Percentiles rank a stretch among this genome's conserved stretches.
Conservation (phyloP, 2,888 invertebrate genomes). For the Campoplex nolae region DNA sequence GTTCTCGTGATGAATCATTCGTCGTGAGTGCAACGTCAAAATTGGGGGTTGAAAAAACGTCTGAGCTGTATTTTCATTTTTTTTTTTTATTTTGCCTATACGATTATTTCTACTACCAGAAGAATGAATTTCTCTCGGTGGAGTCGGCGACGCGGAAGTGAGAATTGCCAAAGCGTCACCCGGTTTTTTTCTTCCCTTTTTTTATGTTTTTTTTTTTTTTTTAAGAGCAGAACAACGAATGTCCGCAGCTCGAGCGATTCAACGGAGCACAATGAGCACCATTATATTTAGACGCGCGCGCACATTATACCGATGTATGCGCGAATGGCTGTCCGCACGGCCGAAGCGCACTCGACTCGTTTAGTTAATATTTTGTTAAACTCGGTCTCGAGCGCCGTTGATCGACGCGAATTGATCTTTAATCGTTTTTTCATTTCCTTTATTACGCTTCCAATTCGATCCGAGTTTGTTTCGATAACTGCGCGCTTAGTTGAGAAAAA, state of each 20-base stretch:
- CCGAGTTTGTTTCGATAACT: not conserved
- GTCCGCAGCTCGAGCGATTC: slow-evolving; percentile 60
- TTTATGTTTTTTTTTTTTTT: slow-evolving; percentile 20
- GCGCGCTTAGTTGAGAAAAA: not conserved
- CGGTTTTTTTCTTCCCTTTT: slow-evolving; percentile 26
- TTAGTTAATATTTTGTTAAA: slow-evolving; percentile 49
- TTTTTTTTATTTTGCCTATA: slow-evolving; percentile 22
- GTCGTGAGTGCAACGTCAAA: not conserved
- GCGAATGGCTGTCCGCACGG: slow-evolving; percentile 5
- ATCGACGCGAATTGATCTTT: slow-evolving; percentile 2
- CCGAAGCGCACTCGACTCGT: slow-evolving; percentile 41
- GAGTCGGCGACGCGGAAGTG: slow-evolving; percentile 62
- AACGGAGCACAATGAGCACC: slow-evolving; percentile 63
- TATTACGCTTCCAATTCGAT: not conserved
- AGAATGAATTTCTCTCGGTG: slow-evolving; percentile 33
- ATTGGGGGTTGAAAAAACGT: slow-evolving; percentile 11
- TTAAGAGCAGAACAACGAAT: slow-evolving; percentile 37
- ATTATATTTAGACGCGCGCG: slow-evolving; percentile 64
- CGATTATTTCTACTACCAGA: slow-evolving; percentile 25
- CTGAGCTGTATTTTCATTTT: not conserved
- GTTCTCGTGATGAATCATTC: not conserved
- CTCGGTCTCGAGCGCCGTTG: not conserved
- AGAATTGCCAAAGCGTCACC: slow-evolving; percentile 59
- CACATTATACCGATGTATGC: not conserved
- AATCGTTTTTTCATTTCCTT: not conserved